Percentiles rank a stretch among this genome's conserved stretches.
These are phyloP conservation scores for Agrenia bidenticulata DNA, from an alignment of 2,888 invertebrate genomes.

Conservation along the genomic window DNA sequence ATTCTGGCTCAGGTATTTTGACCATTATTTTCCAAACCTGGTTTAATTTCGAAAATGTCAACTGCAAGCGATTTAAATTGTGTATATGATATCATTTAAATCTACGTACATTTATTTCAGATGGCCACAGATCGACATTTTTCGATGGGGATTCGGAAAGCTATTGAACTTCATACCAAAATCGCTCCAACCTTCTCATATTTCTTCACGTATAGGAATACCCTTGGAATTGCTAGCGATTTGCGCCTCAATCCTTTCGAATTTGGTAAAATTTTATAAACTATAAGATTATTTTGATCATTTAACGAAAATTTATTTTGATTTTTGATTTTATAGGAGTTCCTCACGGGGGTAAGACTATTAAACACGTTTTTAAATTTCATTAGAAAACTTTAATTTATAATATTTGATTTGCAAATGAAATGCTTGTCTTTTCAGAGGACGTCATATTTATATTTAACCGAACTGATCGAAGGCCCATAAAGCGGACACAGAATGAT, in stretches of 20 bases:
- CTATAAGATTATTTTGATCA: background rate
- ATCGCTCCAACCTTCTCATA: constrained; percentile 39
- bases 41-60: too few species aligned
- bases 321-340: background rate
- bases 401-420: too few species aligned
- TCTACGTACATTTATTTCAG: constrained; percentile 14
- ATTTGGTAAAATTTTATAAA: constrained; percentile 23
- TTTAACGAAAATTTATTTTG: background rate
- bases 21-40: background rate
- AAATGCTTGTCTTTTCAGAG: constrained; percentile 4
- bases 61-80: too few species aligned
- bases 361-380: too few species aligned
- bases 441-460: constrained; percentile 37
- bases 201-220: constrained; percentile 32
- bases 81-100: too few species aligned
- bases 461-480: constrained; percentile 35
- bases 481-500: constrained; percentile 25
- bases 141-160: constrained; percentile 32
- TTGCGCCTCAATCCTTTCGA: constrained; percentile 33
- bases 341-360: constrained; percentile 5
- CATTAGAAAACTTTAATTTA: too few species aligned
- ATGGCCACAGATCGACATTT: constrained; percentile 40
- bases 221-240: constrained; percentile 35
- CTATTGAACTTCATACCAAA: constrained; percentile 30
- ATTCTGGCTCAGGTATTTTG: constrained; percentile 34